A percentile compares a stretch with the other conserved stretches of the same genome.
These are phyloP conservation scores for Drosophila kambysellisi DNA, from an alignment of 2,888 invertebrate species.

Conservation along the genomic window DNA sequence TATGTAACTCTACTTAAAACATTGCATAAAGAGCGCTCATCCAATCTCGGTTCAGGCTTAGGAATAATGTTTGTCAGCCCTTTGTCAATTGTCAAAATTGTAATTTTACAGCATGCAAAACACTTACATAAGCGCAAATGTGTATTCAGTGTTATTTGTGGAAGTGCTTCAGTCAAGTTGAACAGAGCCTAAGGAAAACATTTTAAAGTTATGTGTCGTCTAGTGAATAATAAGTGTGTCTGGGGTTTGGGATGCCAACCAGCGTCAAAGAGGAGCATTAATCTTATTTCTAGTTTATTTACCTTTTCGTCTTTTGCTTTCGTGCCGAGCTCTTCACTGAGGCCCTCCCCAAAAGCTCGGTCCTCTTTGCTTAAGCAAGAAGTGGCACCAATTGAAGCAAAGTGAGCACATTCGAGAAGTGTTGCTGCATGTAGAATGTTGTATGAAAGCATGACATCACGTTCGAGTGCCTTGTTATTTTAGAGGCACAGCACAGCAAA, in stretches of 20 bases:
- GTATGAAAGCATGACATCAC: slow-evolving; percentile 46
- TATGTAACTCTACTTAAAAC: background rate
- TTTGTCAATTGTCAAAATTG: slow-evolving; percentile 40
- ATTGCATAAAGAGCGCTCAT: background rate
- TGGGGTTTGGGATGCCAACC: slow-evolving; percentile 5
- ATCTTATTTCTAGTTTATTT: slow-evolving; percentile 68
- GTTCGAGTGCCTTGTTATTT: slow-evolving; percentile 56
- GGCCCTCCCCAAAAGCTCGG: slow-evolving; percentile 16
- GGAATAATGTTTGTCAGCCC: slow-evolving; percentile 29
- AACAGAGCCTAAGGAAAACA: slow-evolving; percentile 10
- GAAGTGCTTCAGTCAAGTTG: slow-evolving; percentile 2
- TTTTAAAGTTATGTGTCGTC: slow-evolving; percentile 51
- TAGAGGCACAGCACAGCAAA: slow-evolving; percentile 5
- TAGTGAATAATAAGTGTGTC: slow-evolving; percentile 35
- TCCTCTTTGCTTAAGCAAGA: slow-evolving; percentile 22
- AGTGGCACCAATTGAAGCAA: slow-evolving; percentile 6
- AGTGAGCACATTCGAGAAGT: slow-evolving; percentile 1
- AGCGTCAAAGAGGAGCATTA: slow-evolving; percentile 36
- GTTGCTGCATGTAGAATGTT: background rate
- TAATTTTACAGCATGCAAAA: slow-evolving; percentile 34
- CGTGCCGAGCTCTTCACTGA: slow-evolving; percentile 35
- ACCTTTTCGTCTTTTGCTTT: slow-evolving; percentile 45
- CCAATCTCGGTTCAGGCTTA: background rate
- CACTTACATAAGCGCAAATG: slow-evolving; percentile 16
- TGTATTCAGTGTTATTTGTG: slow-evolving; percentile 17